Evolutionary conservation across 2,113 vertebrate genomes (phyloP).

Genomic region (Labeo catla): DNA sequence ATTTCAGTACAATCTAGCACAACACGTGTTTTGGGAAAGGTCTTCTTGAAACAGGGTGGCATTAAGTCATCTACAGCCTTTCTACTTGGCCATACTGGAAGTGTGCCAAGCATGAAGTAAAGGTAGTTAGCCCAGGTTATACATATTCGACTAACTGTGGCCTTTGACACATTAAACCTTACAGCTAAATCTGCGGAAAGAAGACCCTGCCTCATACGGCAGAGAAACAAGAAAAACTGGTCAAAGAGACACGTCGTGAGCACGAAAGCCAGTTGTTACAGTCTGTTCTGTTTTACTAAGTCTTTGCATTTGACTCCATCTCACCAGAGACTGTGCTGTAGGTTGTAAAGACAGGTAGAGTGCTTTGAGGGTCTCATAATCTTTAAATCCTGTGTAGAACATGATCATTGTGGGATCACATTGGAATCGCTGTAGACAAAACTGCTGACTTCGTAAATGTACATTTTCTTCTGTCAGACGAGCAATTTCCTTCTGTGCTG

Average conservation of each 20-base stretch:
- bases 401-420: conserved; percentile 32
- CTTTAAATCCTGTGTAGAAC: conserved; percentile 41
- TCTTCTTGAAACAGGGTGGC: conserved; percentile 15
- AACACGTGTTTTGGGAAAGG: conserved; percentile 21
- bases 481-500: too few relatives aligned
- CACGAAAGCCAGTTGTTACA: conserved; percentile 29
- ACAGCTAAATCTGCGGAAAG: conserved; percentile 14
- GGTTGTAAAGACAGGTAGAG: conserved; percentile 9
- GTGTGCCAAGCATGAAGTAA: conserved; percentile 32
- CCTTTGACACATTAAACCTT: conserved; percentile 6
- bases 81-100: conserved; percentile 19
- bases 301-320: conserved; percentile 46
- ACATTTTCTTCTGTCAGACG: conserved; percentile 10
- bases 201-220: conserved; percentile 1
- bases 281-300: conserved; percentile 21
- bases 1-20: conserved; percentile 30
- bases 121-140: conserved; percentile 35
- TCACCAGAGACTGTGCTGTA: conserved; percentile 25
- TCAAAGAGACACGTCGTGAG: conserved; percentile 22
- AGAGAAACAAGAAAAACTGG: conserved; percentile 47
- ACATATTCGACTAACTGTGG: conserved; percentile 15
- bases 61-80: neutral
- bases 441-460: conserved; percentile 5
- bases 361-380: conserved; percentile 27
- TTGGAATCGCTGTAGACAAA: neutral